Evolutionary conservation across 2,797 vertebrate species (phyloP), one percentile per base, ranked within the genome.

Genomic region (Tolypeutes matacus): DNA sequence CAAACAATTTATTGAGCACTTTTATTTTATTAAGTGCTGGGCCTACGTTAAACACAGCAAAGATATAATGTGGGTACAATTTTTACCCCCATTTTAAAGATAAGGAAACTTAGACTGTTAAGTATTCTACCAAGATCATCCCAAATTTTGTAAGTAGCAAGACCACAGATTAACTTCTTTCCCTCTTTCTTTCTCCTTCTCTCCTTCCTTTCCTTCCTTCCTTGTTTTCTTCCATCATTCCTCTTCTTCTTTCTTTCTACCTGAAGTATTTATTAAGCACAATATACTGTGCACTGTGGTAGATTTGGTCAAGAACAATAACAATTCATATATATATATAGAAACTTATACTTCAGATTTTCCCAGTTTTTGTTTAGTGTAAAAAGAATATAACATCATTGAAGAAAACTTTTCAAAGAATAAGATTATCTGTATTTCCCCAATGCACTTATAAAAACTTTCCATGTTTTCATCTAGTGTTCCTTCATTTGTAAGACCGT

Each of bases 221-320:
- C 56, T 58, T 10, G 51, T 53, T 53, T 53, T 53, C 51, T 53
- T 17, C 51, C 51, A 14, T 53, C 13, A 5, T 46, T 53, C 51
- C 17, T 53, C 17, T 53, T 17, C 17, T 53, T 53, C 13, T 93
- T 85, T n/a, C 77, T 92, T 76, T 36, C 69, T 83, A 53, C 39
- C 15, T 25, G n/a, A 93, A 92, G 25, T 86, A 86, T 85, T 78
- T 76, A 60, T 36, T 81, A 46, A 87, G 25, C 42, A 78, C 65
- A 85, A 78, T 73, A 15, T 86, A 14, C 27, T 34, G n/a, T 1
- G 9, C 2, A 31, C 31, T 31, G 6, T 64, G 65, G 64, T 69
- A 70, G 46, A 65, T 31, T 25, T 91, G 31, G 51, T 70, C 20
- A 76, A 25, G 84, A 84, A 67, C 3, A 29, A 17, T 31, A 76